A percentile compares a stretch with the other conserved stretches of the same genome.
Conservation (phyloP, 2,797 vertebrate genomes). For the Anguilla megastoma region DNA sequence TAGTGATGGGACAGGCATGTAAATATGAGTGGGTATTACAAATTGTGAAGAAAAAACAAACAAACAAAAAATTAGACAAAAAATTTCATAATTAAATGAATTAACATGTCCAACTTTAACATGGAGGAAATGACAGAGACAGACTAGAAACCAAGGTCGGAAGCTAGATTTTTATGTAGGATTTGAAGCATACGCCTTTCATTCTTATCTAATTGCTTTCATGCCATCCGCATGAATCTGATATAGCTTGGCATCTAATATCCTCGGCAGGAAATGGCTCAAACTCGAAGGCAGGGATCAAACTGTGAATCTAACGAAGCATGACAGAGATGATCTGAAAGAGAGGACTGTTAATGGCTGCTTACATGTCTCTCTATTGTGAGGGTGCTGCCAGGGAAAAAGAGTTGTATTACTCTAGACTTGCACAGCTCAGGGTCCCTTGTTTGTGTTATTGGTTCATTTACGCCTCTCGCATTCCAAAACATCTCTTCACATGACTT, state of each 20-base stretch:
- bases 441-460: slow-evolving; percentile 19
- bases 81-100: background rate
- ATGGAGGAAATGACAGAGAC: background rate
- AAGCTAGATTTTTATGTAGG: background rate
- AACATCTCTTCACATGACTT: slow-evolving; percentile 7
- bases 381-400: background rate
- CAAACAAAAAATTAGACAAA: background rate
- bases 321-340: slow-evolving; percentile 14
- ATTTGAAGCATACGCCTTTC: background rate
- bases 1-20: background rate
- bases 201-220: background rate
- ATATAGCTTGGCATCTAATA: slow-evolving; percentile 4
- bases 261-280: slow-evolving; percentile 18
- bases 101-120: background rate
- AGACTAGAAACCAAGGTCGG: background rate
- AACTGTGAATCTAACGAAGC: slow-evolving; percentile 15
- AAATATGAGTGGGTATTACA: background rate
- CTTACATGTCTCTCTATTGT: slow-evolving; percentile 22
- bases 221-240: slow-evolving; percentile 2
- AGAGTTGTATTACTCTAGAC: slow-evolving; percentile 5
- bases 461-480: slow-evolving; percentile 7
- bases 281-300: background rate
- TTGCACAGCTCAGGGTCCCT: slow-evolving; percentile 17
- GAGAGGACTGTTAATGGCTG: slow-evolving; percentile 21
- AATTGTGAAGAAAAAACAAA: background rate